A percentile compares a stretch with the other conserved stretches of the same genome.
Conservation (phyloP, 2,797 vertebrate genomes). For the Rachycentron canadum region DNA sequence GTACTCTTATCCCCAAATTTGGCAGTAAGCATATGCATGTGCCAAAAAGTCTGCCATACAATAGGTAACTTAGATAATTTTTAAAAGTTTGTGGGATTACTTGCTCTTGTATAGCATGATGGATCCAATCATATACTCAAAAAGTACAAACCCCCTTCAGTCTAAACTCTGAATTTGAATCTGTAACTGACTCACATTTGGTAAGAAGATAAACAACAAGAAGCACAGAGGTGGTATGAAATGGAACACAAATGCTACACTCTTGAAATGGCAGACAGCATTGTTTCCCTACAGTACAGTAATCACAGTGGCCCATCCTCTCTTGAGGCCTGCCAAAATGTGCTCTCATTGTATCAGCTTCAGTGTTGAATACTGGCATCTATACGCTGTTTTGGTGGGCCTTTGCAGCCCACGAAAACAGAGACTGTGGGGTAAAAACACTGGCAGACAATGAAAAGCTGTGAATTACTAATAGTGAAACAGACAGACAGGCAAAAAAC, state of each 20-base stretch:
- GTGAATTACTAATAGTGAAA: constrained; percentile 41
- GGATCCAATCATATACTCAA: constrained; percentile 19
- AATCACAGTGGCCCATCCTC: constrained; percentile 38
- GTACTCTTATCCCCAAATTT: constrained; percentile 5
- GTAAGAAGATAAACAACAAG: constrained; percentile 47
- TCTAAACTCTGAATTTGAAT: constrained; percentile 53
- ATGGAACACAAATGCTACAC: constrained; percentile 67
- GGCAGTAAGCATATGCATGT: constrained; percentile 1
- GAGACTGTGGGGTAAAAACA: constrained; percentile 44
- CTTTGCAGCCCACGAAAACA: constrained; percentile 70
- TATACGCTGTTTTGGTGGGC: constrained; percentile 25
- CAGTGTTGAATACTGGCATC: constrained; percentile 34
- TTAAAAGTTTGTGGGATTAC: constrained; percentile 2
- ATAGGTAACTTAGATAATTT: neutral
- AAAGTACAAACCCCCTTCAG: constrained; percentile 44
- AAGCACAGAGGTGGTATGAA: constrained; percentile 46
- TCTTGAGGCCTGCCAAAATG: constrained; percentile 27
- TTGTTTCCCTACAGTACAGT: constrained; percentile 46
- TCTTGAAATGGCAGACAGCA: constrained; percentile 57
- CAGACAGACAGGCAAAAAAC: constrained; percentile 64
- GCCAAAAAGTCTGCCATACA: constrained; percentile 6
- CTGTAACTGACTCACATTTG: constrained; percentile 41
- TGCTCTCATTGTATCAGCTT: constrained; percentile 21
- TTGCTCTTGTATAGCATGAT: neutral
- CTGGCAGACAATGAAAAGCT: constrained; percentile 46